A percentile compares a stretch with the other conserved stretches of the same genome.
Conservation (phyloP, 2,888 invertebrate species). For the Chouioia cunea region DNA sequence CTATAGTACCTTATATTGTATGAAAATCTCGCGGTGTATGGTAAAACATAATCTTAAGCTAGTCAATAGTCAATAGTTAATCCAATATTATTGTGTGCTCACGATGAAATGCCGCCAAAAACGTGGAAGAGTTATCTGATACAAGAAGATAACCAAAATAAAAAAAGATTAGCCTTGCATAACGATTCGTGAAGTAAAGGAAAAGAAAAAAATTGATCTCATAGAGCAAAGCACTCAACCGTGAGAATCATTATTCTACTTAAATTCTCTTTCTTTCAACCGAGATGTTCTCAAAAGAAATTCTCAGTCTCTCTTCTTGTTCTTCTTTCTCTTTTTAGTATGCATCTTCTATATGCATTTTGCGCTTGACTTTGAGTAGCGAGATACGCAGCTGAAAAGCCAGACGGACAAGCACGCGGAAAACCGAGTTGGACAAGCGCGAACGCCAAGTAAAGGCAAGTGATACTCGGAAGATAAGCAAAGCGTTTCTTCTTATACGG, state of each 20-base stretch:
- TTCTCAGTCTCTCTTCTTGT: neutral
- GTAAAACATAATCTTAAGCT: too few species aligned
- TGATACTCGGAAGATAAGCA: too few species aligned
- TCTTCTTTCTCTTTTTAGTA: conserved; percentile 35
- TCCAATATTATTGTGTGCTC: too few species aligned
- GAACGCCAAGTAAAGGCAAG: neutral
- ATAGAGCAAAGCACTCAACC: conserved; percentile 10
- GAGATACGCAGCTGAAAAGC: conserved; percentile 48
- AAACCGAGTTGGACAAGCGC: neutral
- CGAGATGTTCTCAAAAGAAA: conserved; percentile 40
- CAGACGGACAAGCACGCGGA: conserved; percentile 25
- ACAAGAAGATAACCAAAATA: too few species aligned
- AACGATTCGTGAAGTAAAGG: too few species aligned
- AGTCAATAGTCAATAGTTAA: too few species aligned
- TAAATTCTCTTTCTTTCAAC: conserved; percentile 24
- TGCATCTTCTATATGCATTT: conserved; percentile 50
- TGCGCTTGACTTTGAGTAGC: conserved; percentile 52
- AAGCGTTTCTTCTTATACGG: too few species aligned
- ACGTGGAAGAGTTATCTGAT: too few species aligned
- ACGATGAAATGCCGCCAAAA: too few species aligned
- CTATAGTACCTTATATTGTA: too few species aligned
- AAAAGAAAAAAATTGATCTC: conserved; percentile 29
- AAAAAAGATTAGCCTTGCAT: too few species aligned
- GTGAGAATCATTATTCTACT: conserved; percentile 22
- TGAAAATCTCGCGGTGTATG: too few species aligned